Percentiles rank a stretch among this genome's conserved stretches.
Evolutionary conservation across 2,113 vertebrate species (phyloP).

Genomic region (Mungos mungo): DNA sequence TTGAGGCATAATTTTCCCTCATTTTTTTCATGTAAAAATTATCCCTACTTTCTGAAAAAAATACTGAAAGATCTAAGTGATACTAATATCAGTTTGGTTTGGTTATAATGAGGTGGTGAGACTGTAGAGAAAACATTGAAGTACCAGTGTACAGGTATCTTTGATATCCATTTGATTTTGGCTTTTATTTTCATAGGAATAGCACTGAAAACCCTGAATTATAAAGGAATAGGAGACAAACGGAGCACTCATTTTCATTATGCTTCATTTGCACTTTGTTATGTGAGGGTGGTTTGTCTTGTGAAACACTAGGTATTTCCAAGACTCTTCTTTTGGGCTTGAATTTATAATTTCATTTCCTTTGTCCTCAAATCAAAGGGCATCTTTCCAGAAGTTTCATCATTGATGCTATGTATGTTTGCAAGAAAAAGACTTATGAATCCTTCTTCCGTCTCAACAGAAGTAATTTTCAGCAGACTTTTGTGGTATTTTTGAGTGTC

Average conservation of each 20-base stretch:
- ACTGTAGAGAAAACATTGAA: not conserved
- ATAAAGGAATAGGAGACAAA: not conserved
- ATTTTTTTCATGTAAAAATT: not conserved
- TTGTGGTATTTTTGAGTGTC: conserved; percentile 1
- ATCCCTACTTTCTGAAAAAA: not conserved
- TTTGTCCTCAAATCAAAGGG: not conserved
- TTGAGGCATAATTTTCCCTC: not conserved
- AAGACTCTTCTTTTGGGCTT: not conserved
- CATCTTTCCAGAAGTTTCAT: not conserved
- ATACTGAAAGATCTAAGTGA: not conserved
- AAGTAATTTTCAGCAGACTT: conserved; percentile 22
- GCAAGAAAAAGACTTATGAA: not conserved
- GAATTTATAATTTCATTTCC: conserved; percentile 35
- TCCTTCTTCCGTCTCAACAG: not conserved
- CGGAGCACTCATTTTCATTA: not conserved
- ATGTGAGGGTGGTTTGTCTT: not conserved
- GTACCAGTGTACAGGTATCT: not conserved
- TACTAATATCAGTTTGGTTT: not conserved
- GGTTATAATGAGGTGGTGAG: not conserved
- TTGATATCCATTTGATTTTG: not conserved
- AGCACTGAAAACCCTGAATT: not conserved
- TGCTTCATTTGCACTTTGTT: not conserved
- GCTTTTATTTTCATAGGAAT: not conserved
- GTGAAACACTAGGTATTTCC: not conserved
- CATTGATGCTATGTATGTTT: not conserved